Evolutionary conservation across 2,113 vertebrate genomes (phyloP), one percentile per base, ranked within the genome.

Genomic region (Polypterus senegalus): DNA sequence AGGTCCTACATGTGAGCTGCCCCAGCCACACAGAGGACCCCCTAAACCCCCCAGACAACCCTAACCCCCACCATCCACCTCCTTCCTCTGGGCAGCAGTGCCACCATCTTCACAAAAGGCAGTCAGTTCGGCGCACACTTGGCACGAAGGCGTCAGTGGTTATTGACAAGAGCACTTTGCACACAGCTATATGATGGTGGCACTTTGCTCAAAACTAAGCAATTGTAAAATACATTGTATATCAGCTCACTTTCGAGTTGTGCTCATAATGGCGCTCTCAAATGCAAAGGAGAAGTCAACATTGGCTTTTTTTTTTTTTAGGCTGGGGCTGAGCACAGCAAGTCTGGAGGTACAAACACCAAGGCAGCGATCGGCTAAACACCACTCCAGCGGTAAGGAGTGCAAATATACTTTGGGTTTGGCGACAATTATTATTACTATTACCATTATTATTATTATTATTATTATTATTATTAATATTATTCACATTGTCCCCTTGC

Each of bases 151-250:
- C 74, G 58, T 69, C 67, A 56, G 55, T 49, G 47, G 73, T 70
- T 61, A 59, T 63, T 66, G 66, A 67, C 49, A 64, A 70, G 72
- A 71, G 72, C 61, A 70, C 65, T 73, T 68, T 69, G 65, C 73
- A 68, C 6, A 66, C 64, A 69, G 58, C 68, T 47, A 66, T 75
- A 76, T 78, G 58, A 67, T 76, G 77, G 73, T 74, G 83, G 81
- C 83, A 81, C 81, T 83, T 80, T 72, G 72, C 76, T 81, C 71
- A 70, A 67, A 77, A 74, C 59, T 74, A 74, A 55, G 66, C 47
- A 65, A n/a, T 54, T 59, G 48, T 10, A 60, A 49, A 43, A 27
- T 27, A 27, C 11, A 48, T 7, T 9, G 10, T 47, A 11, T 4
- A 45, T 43, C 49, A 7, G 27, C 59, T 47, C 46, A 8, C 45